phyloP scores from a whole-genome alignment of 2,888 invertebrate species.

The Allolobophora icterica region DNA sequence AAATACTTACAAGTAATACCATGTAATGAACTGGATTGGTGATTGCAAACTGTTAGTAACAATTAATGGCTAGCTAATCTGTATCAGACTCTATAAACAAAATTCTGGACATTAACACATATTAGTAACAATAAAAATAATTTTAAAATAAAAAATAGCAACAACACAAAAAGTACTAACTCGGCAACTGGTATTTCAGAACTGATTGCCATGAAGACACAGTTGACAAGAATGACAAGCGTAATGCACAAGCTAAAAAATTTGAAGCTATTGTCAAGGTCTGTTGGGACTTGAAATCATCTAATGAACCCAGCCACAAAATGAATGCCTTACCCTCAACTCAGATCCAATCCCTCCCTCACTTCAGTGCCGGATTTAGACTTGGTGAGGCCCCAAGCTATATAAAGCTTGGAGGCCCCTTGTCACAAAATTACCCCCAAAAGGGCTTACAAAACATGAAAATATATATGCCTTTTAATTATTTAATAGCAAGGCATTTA shows the following conservation, averaged over 20 bases:
- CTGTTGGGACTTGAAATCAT: background rate
- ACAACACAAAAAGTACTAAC: slow-evolving; percentile 79
- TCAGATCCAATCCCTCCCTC: background rate
- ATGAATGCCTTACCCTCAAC: background rate
- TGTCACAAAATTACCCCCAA: too few species aligned
- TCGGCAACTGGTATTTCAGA: slow-evolving; percentile 76
- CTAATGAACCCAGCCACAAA: background rate
- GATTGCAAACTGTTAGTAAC: background rate
- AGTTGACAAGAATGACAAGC: slow-evolving; percentile 96
- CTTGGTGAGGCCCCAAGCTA: too few species aligned
- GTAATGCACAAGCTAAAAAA: slow-evolving; percentile 97
- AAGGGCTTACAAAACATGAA: too few species aligned
- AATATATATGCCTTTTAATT: too few species aligned
- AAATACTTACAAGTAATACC: too few species aligned
- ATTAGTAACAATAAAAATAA: background rate
- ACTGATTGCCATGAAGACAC: slow-evolving; percentile 88
- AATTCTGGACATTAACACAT: background rate
- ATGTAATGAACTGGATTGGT: background rate
- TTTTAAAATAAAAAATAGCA: background rate
- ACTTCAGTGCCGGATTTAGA: too few species aligned
- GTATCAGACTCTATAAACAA: background rate
- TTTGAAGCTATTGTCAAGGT: slow-evolving; percentile 46
- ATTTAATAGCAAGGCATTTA: too few species aligned
- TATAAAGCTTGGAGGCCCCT: too few species aligned
- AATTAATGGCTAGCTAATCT: background rate